Conservation (phyloP, 1,140 invertebrate genomes). For the Nasonia giraulti region DNA sequence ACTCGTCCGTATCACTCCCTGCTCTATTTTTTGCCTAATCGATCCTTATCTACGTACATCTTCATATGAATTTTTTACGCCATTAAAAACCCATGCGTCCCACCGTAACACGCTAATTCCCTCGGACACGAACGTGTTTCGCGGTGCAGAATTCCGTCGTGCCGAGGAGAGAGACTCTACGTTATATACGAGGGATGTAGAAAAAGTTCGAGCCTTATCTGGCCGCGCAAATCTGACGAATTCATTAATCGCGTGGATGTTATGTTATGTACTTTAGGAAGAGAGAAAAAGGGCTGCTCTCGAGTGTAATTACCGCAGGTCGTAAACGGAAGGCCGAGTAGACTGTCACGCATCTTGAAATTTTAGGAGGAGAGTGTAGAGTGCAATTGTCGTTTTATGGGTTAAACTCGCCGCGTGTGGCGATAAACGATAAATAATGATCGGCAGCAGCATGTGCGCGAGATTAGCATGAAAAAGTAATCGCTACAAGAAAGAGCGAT, state of each 20-base stretch:
- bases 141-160: not conserved
- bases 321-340: not conserved
- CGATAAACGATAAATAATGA: no score
- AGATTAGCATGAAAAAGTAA: no score
- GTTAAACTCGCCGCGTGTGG: no score
- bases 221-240: conserved; percentile 14
- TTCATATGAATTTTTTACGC: conserved; percentile 14
- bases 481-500: no score
- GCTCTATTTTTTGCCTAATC: not conserved
- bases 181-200: not conserved
- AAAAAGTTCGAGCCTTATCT: not conserved
- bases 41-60: not conserved
- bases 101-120: not conserved
- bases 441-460: no score
- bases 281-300: not conserved
- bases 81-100: not conserved
- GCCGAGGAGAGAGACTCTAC: no score
- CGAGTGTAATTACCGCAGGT: conserved; percentile 10
- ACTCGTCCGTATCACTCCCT: not conserved
- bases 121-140: not conserved
- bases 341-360: not conserved
- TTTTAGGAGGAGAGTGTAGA: not conserved
- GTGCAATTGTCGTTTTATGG: no score
- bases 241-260: conserved; percentile 28
- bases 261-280: not conserved